Evolutionary conservation across 2,888 invertebrate species (phyloP).

Genomic region (Latrodectus elegans): DNA sequence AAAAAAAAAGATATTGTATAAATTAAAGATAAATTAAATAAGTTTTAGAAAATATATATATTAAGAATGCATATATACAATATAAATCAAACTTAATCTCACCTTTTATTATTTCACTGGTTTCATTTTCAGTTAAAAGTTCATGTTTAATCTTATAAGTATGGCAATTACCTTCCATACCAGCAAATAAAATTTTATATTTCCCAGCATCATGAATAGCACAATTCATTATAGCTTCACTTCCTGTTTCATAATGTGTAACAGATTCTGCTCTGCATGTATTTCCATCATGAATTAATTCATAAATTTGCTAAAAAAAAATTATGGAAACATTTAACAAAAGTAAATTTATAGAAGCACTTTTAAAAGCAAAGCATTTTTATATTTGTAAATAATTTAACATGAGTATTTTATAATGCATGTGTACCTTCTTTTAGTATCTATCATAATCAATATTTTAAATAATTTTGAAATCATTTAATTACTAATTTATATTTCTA

Average conservation of each 20-base stretch:
- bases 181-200: slow-evolving; percentile 87
- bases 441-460: background rate
- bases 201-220: slow-evolving; percentile 75
- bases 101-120: slow-evolving; percentile 8
- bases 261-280: slow-evolving; percentile 89
- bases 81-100: too few species aligned
- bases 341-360: background rate
- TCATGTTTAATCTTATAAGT: slow-evolving; percentile 78
- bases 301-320: slow-evolving; percentile 87
- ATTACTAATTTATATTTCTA: too few species aligned
- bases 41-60: too few species aligned
- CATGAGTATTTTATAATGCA: background rate
- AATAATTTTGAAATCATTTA: too few species aligned
- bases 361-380: background rate
- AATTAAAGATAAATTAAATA: too few species aligned
- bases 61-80: too few species aligned
- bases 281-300: slow-evolving; percentile 61
- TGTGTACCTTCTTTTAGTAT: too few species aligned
- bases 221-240: slow-evolving; percentile 72
- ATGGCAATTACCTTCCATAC: slow-evolving; percentile 86
- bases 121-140: slow-evolving; percentile 44
- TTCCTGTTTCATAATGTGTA: slow-evolving; percentile 86
- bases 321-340: slow-evolving; percentile 7
- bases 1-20: too few species aligned
- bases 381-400: background rate